A percentile compares a stretch with the other conserved stretches of the same genome.
These are phyloP conservation scores for Heliconius hewitsoni DNA, from an alignment of 1,140 invertebrate species.

Conservation along the genomic window DNA sequence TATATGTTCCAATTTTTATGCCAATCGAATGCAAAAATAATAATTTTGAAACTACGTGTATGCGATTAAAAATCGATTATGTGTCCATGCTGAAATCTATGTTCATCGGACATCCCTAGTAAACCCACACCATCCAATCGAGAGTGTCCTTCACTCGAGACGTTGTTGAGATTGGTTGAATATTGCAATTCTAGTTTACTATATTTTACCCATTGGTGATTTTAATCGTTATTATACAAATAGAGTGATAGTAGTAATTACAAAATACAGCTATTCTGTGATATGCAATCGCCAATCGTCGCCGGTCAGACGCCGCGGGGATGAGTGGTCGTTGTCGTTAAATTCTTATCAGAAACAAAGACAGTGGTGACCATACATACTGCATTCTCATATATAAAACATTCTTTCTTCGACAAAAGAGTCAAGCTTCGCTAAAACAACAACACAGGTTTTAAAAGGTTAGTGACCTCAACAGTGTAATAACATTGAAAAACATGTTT, in stretches of 20 bases:
- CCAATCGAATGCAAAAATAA: too few relatives aligned
- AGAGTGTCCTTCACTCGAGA: neutral
- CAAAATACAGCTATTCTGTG: neutral
- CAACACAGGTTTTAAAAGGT: constrained; percentile 40
- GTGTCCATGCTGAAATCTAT: too few relatives aligned
- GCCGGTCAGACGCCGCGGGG: too few relatives aligned
- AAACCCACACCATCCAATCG: neutral
- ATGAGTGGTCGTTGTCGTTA: too few relatives aligned
- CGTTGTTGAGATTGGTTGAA: neutral
- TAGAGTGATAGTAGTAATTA: neutral
- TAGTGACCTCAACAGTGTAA: constrained; percentile 56
- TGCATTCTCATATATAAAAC: too few relatives aligned
- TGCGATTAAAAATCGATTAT: too few relatives aligned
- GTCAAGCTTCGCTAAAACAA: neutral
- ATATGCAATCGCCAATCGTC: too few relatives aligned
- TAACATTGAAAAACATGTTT: constrained; percentile 38
- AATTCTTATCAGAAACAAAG: too few relatives aligned
- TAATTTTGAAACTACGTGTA: too few relatives aligned
- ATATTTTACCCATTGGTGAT: neutral
- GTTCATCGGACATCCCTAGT: too few relatives aligned
- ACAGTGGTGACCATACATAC: too few relatives aligned
- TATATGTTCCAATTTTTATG: too few relatives aligned
- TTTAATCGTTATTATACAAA: neutral
- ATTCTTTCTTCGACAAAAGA: neutral
- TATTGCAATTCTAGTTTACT: neutral